Base-by-base conservation (phyloP, 2,888 invertebrate genomes). In the Ctenicera cuprea region DNA sequence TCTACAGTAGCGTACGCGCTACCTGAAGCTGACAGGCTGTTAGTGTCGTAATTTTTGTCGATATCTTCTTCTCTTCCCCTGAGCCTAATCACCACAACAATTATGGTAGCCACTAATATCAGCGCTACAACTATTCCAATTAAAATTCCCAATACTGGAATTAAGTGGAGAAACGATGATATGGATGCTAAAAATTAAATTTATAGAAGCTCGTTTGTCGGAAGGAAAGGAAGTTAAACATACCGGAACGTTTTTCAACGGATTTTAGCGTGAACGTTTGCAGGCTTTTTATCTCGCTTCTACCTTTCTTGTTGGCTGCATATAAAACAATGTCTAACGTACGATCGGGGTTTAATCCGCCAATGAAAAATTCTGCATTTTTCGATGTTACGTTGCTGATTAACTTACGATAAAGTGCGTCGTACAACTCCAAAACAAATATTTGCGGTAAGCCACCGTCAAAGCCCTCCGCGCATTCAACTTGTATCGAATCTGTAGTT, bases 161-260 rank as follows among this genome's bases (percentile, higher is more conserved):
- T 95, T 82, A 96, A 88, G 84, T 95, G 95, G 79, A 95, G 94
- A 80, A 94, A 91, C 66, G 94, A 93, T 45, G 94, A 92, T 80
- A 91, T 91, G 26, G 92, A 91, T 90, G 88, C 79, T 59, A 85
- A 86, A 86, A 83, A 45, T 30, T 14, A 22, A 43, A 41, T 9
- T 68, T 41, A n/a, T 1, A 41, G 4, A 14, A 41, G 14, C 14
- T 41, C 38, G 14, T 22, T 41, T 12, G 20, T 20, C n/a, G n/a
- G 48, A 48, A 45, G 26, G 16, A 63, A 8, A 26, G n/a, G 8
- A 18, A 70, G 22, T 50, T 50, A 50, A 50, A 59, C 81, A 86
- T 86, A 92, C 93, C 92, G 85, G 92, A 92, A 83, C 92, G 91
- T 85, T 92, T 92, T 84, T 93, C 93, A 26, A 93, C 92, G 74